Percentiles rank a stretch among this genome's conserved stretches.
phyloP scores from a whole-genome alignment of 2,113 vertebrate species.

The Stictonetta naevosa region DNA sequence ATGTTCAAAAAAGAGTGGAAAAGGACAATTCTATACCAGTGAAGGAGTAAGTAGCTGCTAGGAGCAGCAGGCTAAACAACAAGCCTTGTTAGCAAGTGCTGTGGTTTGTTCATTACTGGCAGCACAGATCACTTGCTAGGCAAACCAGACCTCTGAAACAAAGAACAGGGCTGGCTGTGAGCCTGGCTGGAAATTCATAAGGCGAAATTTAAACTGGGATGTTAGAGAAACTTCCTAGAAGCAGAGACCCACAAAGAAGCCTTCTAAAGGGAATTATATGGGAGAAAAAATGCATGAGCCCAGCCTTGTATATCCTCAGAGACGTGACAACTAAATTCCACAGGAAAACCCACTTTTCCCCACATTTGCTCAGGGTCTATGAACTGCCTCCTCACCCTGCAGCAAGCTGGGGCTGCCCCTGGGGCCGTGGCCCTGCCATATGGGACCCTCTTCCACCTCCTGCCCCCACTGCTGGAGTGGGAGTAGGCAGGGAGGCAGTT shows the following conservation, averaged over 20 bases:
- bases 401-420: background rate
- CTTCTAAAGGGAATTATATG: background rate
- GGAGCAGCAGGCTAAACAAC: background rate
- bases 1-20: slow-evolving; percentile 61
- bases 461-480: background rate
- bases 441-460: background rate
- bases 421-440: background rate
- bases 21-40: slow-evolving; percentile 47
- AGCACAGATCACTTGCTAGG: background rate
- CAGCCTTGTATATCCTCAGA: background rate
- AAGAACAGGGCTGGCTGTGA: background rate
- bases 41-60: slow-evolving; percentile 81
- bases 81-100: background rate
- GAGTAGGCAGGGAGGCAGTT: background rate
- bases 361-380: too few species aligned
- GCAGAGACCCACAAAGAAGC: background rate
- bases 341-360: background rate
- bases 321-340: background rate
- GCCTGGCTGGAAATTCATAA: background rate
- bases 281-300: background rate
- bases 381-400: background rate
- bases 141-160: background rate
- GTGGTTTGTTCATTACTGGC: background rate
- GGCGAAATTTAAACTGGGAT: background rate
- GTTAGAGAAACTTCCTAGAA: background rate